Conservation (phyloP, 2,797 vertebrate species). For the Enteromius paludinosus region DNA sequence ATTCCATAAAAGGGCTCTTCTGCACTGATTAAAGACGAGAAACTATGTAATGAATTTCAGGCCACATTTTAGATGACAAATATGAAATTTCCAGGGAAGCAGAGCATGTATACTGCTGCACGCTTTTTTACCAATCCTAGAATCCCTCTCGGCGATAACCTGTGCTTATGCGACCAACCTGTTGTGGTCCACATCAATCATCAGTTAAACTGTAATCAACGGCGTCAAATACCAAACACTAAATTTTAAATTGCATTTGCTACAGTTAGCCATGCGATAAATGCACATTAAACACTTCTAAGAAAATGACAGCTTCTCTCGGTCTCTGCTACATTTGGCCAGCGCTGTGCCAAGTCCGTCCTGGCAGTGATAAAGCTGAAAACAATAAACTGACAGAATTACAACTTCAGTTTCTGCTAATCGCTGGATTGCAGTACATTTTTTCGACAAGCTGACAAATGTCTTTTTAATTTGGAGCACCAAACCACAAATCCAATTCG, state of each 20-base stretch:
- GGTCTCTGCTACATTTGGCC: not conserved
- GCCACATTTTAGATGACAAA: slow-evolving; percentile 71
- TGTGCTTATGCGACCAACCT: slow-evolving; percentile 3
- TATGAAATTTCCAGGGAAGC: slow-evolving; percentile 44
- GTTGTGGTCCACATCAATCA: slow-evolving; percentile 24
- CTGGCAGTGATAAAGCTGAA: slow-evolving; percentile 37
- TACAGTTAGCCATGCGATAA: slow-evolving; percentile 29
- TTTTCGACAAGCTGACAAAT: slow-evolving; percentile 41
- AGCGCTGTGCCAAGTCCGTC: not conserved
- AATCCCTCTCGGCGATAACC: not conserved
- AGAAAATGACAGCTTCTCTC: slow-evolving; percentile 14
- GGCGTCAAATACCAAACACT: not conserved
- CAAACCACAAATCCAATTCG: slow-evolving; percentile 35
- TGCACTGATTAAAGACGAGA: slow-evolving; percentile 58
- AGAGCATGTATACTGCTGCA: slow-evolving; percentile 23
- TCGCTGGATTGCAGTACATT: slow-evolving; percentile 24
- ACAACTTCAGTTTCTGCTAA: slow-evolving; percentile 45
- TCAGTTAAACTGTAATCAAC: not conserved
- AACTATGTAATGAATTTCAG: slow-evolving; percentile 70
- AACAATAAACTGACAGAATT: slow-evolving; percentile 40
- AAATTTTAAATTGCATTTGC: slow-evolving; percentile 23
- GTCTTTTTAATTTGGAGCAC: slow-evolving; percentile 45
- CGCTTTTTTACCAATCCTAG: not conserved
- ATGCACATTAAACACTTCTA: not conserved
- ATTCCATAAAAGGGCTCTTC: slow-evolving; percentile 50